Evolutionary conservation across 53 echinoderm and acorn worm genomes (phyloP).

Genomic region (Temnopleurus reevesii): DNA sequence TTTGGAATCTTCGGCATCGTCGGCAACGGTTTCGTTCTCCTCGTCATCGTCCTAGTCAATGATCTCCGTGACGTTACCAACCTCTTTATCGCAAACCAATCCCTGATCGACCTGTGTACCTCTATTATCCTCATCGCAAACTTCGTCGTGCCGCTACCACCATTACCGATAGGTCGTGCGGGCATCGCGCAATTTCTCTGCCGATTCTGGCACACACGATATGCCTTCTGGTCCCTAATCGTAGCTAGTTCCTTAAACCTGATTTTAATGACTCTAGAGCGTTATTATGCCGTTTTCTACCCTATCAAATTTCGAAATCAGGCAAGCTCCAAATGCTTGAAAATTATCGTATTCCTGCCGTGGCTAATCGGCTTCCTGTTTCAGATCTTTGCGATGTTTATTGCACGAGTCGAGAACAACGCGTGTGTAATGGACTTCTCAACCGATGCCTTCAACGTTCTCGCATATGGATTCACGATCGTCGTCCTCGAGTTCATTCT

Average conservation of each 20-base stretch:
- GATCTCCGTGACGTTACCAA: slow-evolving; percentile 37
- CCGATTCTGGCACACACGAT: slow-evolving; percentile 60
- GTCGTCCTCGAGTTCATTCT: neutral
- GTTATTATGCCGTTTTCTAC: slow-evolving; percentile 61
- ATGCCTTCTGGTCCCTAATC: slow-evolving; percentile 62
- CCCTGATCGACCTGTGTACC: slow-evolving; percentile 55
- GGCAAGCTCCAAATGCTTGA: neutral
- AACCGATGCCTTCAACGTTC: neutral
- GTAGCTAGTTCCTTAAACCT: slow-evolving; percentile 49
- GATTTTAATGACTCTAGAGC: slow-evolving; percentile 59
- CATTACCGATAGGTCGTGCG: neutral
- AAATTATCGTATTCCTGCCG: neutral
- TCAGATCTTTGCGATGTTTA: neutral
- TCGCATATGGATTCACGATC: neutral
- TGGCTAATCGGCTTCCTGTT: neutral
- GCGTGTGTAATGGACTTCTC: neutral
- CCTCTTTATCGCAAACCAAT: slow-evolving; percentile 56
- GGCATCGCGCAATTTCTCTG: slow-evolving; percentile 46
- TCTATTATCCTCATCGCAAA: slow-evolving; percentile 47
- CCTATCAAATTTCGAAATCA: slow-evolving; percentile 51
- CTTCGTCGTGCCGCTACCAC: slow-evolving; percentile 30
- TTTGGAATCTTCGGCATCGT: neutral
- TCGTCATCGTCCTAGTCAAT: neutral
- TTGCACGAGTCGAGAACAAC: neutral
- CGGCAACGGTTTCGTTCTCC: neutral